Percentiles rank a stretch among this genome's conserved stretches.
Evolutionary conservation across 2,113 vertebrate genomes (phyloP).

Genomic region (Lasiurus cinereus): DNA sequence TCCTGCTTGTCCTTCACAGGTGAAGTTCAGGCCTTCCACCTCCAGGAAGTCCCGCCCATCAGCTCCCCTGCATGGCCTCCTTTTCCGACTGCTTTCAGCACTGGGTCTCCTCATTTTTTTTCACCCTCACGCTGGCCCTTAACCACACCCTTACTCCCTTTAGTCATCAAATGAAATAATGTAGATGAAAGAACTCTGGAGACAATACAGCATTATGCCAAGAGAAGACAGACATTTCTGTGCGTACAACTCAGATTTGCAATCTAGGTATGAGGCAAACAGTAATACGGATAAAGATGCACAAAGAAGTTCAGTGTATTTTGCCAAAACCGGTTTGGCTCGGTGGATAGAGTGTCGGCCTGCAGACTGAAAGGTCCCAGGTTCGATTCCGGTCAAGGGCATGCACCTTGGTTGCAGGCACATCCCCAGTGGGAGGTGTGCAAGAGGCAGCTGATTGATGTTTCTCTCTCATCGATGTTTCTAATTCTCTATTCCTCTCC

Average conservation of each 20-base stretch:
- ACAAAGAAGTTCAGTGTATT: not conserved
- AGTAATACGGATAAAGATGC: not conserved
- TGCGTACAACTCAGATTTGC: not conserved
- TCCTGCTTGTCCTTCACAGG: not conserved
- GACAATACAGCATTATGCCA: not conserved
- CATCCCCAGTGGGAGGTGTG: too few relatives aligned
- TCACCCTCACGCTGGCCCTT: not conserved
- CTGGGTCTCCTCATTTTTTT: not conserved
- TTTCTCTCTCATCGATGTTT: too few relatives aligned
- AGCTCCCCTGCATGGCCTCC: not conserved
- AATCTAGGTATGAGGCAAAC: not conserved
- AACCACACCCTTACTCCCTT: not conserved
- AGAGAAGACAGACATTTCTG: not conserved
- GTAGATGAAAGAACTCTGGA: not conserved
- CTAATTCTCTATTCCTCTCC: too few relatives aligned
- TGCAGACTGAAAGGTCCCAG: too few relatives aligned
- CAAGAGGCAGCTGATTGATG: too few relatives aligned
- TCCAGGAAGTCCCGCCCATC: not conserved
- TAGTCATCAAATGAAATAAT: not conserved
- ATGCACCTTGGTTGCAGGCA: too few relatives aligned
- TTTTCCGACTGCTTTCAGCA: not conserved
- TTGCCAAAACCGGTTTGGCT: not conserved
- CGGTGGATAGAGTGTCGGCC: too few relatives aligned
- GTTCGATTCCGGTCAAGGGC: too few relatives aligned
- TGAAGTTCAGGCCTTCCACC: not conserved